Evolutionary conservation across 2,113 vertebrate genomes (phyloP).

Genomic region (Erythrocercus mccallii): DNA sequence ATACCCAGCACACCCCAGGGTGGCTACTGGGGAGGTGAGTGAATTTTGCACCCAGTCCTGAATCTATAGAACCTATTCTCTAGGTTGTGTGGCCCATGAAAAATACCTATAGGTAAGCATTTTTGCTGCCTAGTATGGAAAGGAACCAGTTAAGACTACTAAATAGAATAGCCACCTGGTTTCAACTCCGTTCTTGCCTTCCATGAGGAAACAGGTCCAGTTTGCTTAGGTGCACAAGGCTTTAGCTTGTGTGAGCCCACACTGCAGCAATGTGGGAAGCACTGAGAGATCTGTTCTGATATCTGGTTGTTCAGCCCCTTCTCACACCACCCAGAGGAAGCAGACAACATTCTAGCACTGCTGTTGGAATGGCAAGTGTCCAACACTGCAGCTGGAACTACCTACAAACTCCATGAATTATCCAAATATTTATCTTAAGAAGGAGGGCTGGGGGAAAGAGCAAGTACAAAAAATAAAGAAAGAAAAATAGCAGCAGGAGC

Average conservation of each 20-base stretch:
- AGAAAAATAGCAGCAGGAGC: background rate
- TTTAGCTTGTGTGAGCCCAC: background rate
- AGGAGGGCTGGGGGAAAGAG: background rate
- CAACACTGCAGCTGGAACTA: background rate
- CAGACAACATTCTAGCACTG: background rate
- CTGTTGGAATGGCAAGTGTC: background rate
- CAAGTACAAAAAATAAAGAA: background rate
- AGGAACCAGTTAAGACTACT: background rate
- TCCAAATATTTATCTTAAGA: constrained; percentile 18
- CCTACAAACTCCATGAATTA: constrained; percentile 8
- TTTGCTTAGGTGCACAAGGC: background rate
- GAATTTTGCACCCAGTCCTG: background rate
- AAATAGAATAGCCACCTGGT: background rate
- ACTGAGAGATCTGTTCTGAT: background rate
- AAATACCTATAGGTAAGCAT: fast-evolving
- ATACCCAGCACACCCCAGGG: background rate
- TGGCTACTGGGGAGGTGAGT: background rate
- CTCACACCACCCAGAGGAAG: background rate
- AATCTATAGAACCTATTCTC: background rate
- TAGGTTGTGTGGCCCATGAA: background rate
- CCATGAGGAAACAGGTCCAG: background rate
- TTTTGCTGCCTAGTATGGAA: background rate
- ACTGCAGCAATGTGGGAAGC: background rate
- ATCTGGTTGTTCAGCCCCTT: background rate
- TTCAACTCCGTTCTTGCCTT: background rate